Evolutionary conservation across 2,888 invertebrate species (phyloP).

Genomic region (Esperia sulphurella): DNA sequence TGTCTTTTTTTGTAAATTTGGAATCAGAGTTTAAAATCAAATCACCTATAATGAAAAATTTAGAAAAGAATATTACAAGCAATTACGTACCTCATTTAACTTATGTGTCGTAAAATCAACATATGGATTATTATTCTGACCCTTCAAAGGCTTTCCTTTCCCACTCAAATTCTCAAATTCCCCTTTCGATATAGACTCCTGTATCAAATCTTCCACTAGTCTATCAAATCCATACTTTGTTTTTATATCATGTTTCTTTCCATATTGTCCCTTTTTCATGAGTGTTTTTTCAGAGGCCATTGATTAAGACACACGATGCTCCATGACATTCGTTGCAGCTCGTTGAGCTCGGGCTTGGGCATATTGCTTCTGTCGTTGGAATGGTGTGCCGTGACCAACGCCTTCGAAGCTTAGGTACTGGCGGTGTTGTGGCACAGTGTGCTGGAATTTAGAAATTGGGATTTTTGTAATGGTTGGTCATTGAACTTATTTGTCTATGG

Average conservation of each 20-base stretch:
- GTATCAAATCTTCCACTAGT: slow-evolving; percentile 94
- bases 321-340: slow-evolving; percentile 82
- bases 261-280: slow-evolving; percentile 81
- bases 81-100: slow-evolving; percentile 84
- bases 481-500: too few relatives aligned
- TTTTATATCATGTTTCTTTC: slow-evolving; percentile 84
- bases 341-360: slow-evolving; percentile 82
- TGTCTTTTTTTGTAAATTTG: too few relatives aligned
- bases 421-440: slow-evolving; percentile 93
- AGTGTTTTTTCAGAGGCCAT: slow-evolving; percentile 81
- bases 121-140: slow-evolving; percentile 87
- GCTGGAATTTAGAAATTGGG: slow-evolving; percentile 62
- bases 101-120: slow-evolving; percentile 94
- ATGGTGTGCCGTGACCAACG: slow-evolving; percentile 87
- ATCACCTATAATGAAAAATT: background rate
- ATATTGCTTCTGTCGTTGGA: slow-evolving; percentile 88
- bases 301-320: slow-evolving; percentile 82
- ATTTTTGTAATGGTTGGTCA: background rate
- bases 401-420: slow-evolving; percentile 90
- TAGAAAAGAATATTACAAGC: background rate
- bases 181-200: slow-evolving; percentile 93
- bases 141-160: slow-evolving; percentile 88
- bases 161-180: slow-evolving; percentile 92
- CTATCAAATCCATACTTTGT: slow-evolving; percentile 92
- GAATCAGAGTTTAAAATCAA: too few relatives aligned